Base-by-base conservation (phyloP, 2,797 vertebrate species). In the Onychomys leucogaster region DNA sequence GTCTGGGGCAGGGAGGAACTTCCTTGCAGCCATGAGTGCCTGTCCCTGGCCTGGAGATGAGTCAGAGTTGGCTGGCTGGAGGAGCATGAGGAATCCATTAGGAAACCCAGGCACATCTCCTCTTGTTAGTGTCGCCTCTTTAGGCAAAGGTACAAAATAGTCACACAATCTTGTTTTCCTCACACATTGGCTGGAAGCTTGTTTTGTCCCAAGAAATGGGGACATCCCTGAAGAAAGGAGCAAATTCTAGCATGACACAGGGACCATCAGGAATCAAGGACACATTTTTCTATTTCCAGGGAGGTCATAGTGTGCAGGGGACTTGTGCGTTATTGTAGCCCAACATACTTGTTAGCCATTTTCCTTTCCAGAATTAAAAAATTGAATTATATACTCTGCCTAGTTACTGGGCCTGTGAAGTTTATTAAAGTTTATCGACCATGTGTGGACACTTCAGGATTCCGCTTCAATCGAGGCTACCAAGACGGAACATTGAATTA, bases 371-470 rank as follows among this genome's bases (percentile, higher is more conserved):
- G 98, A 98, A 99, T 98, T 98, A 98, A 98, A 99, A 98, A 98
- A 99, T 98, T 98, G 98, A 98, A 98, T 99, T 98, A 98, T 98
- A 98, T 97, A 97, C 97, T 98, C 98, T 97, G 98, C 97, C 98
- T 98, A 97, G 98, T 99, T 98, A 98, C 97, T 87, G 97, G 97
- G 97, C 98, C 98, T 98, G 98, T 98, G 98, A 98, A 99, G 98
- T 99, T 99, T 98, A 99, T 99, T 99, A 98, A 99, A 99, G 98
- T 98, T 97, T 99, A 99, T 99, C 98, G 99, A 99, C 98, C 98
- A 96, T 98, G 99, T 98, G 98, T 98, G 98, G 98, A 98, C 98
- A 98, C 98, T 97, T 98, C 98, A 98, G 98, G 98, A 97, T 98
- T 98, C 98, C 97, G 98, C 98, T 97, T 97, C 98, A 97, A 98